Base-by-base conservation (phyloP, 2,888 invertebrate genomes). In the Stenurella melanura region DNA sequence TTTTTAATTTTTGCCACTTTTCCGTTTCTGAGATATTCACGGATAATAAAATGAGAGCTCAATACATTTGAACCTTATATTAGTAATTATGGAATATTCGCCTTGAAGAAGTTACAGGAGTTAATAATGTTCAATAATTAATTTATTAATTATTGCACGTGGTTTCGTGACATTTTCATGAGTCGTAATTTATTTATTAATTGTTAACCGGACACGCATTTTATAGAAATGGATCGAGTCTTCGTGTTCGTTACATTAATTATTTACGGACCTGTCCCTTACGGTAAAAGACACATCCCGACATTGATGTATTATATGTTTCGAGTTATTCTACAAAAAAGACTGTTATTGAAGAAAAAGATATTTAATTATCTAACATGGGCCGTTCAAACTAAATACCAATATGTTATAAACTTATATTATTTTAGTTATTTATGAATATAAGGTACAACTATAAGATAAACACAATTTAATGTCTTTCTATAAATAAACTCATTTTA, bases 121-220 rank as follows among this genome's bases (percentile, higher is more conserved):
- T 64, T 38, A 70, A 34, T 70, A 21, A 17, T 42, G 0, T 38
- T 70, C 50, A 70, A 70, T 60, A 70, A 58, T 70, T 70, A 60
- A 57, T 21, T 60, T 34, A 61, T 4, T 70, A 70, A 70, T 70
- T 60, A 60, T 42, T 70, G 58, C 70, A 70, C 60, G 70, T 70
- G 70, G 70, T 38, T 38, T 21, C 58, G 50, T 70, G 70, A 38
- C 70, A 70, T 70, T 70, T 60, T 70, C 21, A 61, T 21, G 19
- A 42, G 19, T 18, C 3, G 18, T 64, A 64, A 19, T 60, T 58
- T 21, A 60, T 58, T 38, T 50, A 70, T 58, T 58, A 34, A 42
- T 17, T 70, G 12, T 54, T 30, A 60, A 34, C 19, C 30, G 17
- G 60, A n/a, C 70, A 60, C 60, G 70, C 58, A 70, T 60, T 18